Evolutionary conservation across 2,113 vertebrate genomes (phyloP).

Genomic region (Notarius quadriscutis): DNA sequence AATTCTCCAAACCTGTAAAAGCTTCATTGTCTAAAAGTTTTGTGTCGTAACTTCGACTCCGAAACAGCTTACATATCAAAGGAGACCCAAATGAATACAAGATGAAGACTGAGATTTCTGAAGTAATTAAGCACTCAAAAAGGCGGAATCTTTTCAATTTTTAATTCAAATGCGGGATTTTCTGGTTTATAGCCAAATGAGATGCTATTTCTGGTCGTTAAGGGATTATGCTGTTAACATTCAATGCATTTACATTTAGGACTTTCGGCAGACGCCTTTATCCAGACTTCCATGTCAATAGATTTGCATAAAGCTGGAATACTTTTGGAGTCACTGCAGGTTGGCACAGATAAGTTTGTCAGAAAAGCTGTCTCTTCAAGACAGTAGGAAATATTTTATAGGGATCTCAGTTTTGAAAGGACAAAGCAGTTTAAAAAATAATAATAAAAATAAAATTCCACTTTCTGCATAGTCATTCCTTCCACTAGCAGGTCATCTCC

Average conservation of each 20-base stretch:
- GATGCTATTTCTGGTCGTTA: not conserved
- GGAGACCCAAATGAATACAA: conserved; percentile 25
- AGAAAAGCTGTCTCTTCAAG: not conserved
- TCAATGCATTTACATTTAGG: too few species aligned
- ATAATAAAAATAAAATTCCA: too few species aligned
- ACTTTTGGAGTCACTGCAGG: not conserved
- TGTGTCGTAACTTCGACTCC: not conserved
- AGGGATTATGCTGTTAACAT: not conserved
- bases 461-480: conserved; percentile 33
- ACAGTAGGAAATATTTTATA: not conserved
- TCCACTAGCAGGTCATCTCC: not conserved
- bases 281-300: not conserved
- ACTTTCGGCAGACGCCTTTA: too few species aligned
- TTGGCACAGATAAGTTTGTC: too few species aligned
- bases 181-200: not conserved
- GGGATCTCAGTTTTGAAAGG: not conserved
- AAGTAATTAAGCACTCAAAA: not conserved
- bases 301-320: not conserved
- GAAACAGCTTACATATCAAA: conserved; percentile 24
- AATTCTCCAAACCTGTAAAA: not conserved
- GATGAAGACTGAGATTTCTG: conserved; percentile 2
- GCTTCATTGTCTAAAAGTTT: not conserved
- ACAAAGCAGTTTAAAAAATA: not conserved
- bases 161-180: not conserved
- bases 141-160: not conserved